These are phyloP conservation scores for Drosophila kohkoa DNA, from an alignment of 1,140 invertebrate species.

Conservation along the genomic window DNA sequence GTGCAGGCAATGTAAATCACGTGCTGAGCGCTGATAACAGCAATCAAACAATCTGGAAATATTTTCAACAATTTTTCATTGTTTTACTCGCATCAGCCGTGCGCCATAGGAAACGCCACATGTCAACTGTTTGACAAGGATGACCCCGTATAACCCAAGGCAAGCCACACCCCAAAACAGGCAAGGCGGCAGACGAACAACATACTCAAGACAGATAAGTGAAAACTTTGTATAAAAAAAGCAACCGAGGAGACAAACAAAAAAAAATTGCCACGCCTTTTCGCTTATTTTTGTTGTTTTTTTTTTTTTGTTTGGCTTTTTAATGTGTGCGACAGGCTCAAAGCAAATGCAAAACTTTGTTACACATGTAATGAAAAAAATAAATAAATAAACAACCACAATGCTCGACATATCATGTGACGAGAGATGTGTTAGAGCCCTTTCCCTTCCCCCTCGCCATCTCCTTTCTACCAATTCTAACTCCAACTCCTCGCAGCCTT, in stretches of 20 bases:
- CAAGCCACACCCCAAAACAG: constrained; percentile 23
- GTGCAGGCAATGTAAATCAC: constrained; percentile 15
- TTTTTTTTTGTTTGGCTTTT: constrained; percentile 59
- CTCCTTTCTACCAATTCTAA: constrained; percentile 26
- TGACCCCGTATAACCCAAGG: constrained; percentile 52
- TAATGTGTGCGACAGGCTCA: constrained; percentile 70
- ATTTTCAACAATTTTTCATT: constrained; percentile 34
- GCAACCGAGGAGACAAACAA: constrained; percentile 36
- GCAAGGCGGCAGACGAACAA: constrained; percentile 1
- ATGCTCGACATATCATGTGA: constrained; percentile 44
- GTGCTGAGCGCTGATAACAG: constrained; percentile 20
- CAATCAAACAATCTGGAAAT: constrained; percentile 27
- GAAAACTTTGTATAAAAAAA: constrained; percentile 69
- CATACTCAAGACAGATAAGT: constrained; percentile 65
- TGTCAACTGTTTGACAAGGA: constrained; percentile 75
- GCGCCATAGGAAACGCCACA: constrained; percentile 46
- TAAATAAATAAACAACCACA: constrained; percentile 77
- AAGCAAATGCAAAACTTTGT: constrained; percentile 81
- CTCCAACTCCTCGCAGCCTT: not conserved
- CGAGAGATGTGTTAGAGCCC: constrained; percentile 14
- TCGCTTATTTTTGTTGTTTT: constrained; percentile 23
- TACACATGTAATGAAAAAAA: constrained; percentile 83
- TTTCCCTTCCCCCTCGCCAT: not conserved
- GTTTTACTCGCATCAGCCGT: constrained; percentile 27
- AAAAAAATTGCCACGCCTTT: constrained; percentile 31